Percentiles rank a stretch among this genome's conserved stretches.
phyloP scores from a whole-genome alignment of 2,797 vertebrate species.

The Mormyrops boulengeri region DNA sequence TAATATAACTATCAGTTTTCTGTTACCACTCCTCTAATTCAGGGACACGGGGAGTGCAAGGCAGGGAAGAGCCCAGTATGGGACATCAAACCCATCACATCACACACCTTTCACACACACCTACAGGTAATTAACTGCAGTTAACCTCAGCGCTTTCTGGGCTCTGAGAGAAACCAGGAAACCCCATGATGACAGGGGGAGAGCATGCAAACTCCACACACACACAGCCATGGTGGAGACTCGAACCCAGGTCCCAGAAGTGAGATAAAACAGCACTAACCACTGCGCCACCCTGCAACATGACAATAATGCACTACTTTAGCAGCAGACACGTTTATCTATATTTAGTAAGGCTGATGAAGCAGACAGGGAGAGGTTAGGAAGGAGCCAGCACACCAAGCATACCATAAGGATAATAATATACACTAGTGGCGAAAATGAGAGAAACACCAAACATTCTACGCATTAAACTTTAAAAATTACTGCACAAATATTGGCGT shows the following conservation, averaged over 20 bases:
- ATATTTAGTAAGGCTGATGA: neutral
- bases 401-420: neutral
- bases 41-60: no score
- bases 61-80: neutral
- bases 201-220: no score
- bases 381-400: neutral
- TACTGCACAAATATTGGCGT: neutral
- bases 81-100: no score
- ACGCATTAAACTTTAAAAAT: neutral
- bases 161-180: no score
- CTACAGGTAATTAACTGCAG: no score
- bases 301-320: neutral
- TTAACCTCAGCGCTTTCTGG: no score
- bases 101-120: neutral
- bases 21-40: neutral
- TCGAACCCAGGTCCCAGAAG: no score
- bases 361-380: neutral
- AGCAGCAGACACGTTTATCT: neutral
- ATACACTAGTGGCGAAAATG: neutral
- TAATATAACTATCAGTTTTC: neutral
- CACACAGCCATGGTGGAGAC: no score
- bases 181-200: no score
- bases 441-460: no score
- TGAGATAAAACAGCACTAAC: no score
- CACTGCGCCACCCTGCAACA: no score